Base-by-base conservation (phyloP, 2,888 invertebrate genomes). In the Eumacrocentrus americanus region DNA sequence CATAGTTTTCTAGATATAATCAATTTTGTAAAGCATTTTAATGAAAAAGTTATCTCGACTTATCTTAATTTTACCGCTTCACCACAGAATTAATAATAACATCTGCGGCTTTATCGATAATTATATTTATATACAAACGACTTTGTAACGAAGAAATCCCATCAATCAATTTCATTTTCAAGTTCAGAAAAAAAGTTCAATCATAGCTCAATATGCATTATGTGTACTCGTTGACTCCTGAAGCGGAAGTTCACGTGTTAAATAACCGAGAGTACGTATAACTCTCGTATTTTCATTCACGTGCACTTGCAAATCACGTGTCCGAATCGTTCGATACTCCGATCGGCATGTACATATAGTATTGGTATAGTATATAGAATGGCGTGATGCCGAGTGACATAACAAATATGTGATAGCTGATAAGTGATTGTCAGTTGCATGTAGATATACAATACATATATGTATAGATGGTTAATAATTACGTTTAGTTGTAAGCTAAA, bases 391-490 rank as follows among this genome's bases (percentile, higher is more conserved):
- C 11, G 2, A 46, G 25, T 25, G 46, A 46, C 42, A 42, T 42
- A 35, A 37, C 16, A 11, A 29, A 2, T 5, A 11, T 18, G 47
- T 12, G 22, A 6, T 7, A 23, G 7, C 11, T 5, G 25, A 38
- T 51, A 37, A 35, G 11, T 47, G 46, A 23, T 23, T 37, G 29
- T 29, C 14, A 46, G 14, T 20, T 9, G 34, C 14, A 12, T 18
- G 23, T 9, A 22, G 11, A n/a, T 22, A 50, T 23, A 16, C 25
- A 9, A 46, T 58, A 38, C 52, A 58, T 58, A 53, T 53, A n/a
- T n/a, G n/a, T n/a, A n/a, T n/a, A n/a, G n/a, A n/a, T n/a, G n/a
- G n/a, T n/a, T n/a, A n/a, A n/a, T n/a, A n/a, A n/a, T n/a, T n/a
- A n/a, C n/a, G n/a, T n/a, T n/a, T n/a, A n/a, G n/a, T n/a, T n/a